phyloP scores from a whole-genome alignment of 1,140 invertebrate genomes.

The Daktulosphaira vitifoliae region DNA sequence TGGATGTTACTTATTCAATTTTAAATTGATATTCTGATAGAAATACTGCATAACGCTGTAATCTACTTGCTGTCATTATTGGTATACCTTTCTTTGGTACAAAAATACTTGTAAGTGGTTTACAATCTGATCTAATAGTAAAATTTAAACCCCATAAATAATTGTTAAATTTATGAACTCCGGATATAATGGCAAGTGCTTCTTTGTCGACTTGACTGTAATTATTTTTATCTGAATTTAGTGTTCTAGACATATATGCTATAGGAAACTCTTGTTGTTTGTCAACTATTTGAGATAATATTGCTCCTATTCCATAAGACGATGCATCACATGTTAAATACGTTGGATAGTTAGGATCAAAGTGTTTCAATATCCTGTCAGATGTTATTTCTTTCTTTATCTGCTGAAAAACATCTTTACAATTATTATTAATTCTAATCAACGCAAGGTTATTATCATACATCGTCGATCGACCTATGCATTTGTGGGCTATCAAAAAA shows the following conservation, averaged over 20 bases:
- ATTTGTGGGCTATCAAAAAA: too few species aligned
- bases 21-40: too few species aligned
- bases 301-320: too few species aligned
- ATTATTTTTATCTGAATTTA: conserved; percentile 43
- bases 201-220: conserved; percentile 48
- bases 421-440: neutral
- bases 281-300: too few species aligned
- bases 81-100: neutral
- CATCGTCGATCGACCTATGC: too few species aligned
- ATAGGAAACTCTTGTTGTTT: conserved; percentile 39
- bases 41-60: too few species aligned
- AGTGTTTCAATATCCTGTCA: neutral
- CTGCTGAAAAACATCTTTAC: conserved; percentile 42
- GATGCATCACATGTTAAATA: too few species aligned
- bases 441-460: too few species aligned
- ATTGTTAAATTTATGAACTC: conserved; percentile 46
- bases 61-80: too few species aligned
- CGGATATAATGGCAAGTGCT: conserved; percentile 44
- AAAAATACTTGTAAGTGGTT: neutral
- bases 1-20: too few species aligned
- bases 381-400: neutral
- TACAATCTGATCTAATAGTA: neutral
- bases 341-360: too few species aligned
- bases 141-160: conserved; percentile 46
- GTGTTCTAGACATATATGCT: conserved; percentile 44